Base-by-base conservation (phyloP, 1,140 invertebrate species). In the Amyelois transitella region DNA sequence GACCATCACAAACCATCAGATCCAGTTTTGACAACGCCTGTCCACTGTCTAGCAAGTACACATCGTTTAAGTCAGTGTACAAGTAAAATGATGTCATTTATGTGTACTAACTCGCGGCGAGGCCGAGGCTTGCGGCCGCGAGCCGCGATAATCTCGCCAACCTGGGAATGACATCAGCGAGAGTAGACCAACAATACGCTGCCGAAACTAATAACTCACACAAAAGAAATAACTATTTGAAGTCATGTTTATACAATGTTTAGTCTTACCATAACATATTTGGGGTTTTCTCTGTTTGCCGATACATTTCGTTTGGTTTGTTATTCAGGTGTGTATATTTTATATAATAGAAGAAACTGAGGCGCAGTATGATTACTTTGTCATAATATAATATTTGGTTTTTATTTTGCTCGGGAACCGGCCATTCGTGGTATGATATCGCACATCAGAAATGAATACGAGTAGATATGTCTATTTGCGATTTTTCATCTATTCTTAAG, bases 51-150 rank as follows among this genome's bases (percentile, higher is more conserved):
- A 38, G 32, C 32, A 38, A 32, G 10, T 32, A 32, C 12, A 10
- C 2, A 10, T 12, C 32, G 1, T 14, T 14, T 28, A 38, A 38
- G 17, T 38, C 32, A 38, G 32, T 14, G 32, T 2, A 38, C 12
- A 14, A 75, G 70, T 65, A 66, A 62, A 69, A 72, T 86, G 81
- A 85, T 86, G 81, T 86, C 81, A 86, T 74, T n/a, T 67, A 70
- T 71, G 69, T 73, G 62, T 80, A 75, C 68, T 66, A 76, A 73
- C 69, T 72, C 48, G 38, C 32, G 69, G 69, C 77, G 73, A 80
- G 79, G 81, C 59, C 81, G 65, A 49, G 71, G 69, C 71, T 77
- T 71, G 71, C 72, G 65, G 61, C 18, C 45, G 19, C 20, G 32
- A 55, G 56, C 61, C 38, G 67, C 71, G 72, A 75, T 86, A 81